Base-by-base conservation (phyloP, 1,140 invertebrate genomes). In the Lutraria rhynchaena region DNA sequence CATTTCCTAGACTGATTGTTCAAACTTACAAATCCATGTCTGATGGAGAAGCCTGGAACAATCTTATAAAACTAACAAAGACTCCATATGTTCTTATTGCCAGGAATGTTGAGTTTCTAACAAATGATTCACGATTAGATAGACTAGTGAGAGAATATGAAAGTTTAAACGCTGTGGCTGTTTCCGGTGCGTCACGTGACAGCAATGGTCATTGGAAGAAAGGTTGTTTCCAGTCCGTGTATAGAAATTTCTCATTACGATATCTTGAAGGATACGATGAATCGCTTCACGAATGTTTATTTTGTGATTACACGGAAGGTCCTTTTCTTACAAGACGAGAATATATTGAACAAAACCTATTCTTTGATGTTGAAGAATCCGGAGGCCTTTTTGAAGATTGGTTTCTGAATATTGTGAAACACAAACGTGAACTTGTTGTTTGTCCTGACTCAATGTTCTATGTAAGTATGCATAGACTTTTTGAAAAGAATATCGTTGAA, bases 381-480 rank as follows among this genome's bases (percentile, higher is more conserved):
- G 80, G 35, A 24, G 74, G 86, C 3, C 31, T 89, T 4, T 87
- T 88, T 80, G 84, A 85, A 63, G 90, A 91, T 71, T 90, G 85
- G 83, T 91, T 90, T 75, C 74, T 91, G 33, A 63, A 83, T 51
- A n/a, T 89, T 13, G 83, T 70, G 9, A 55, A 78, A 13, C 49
- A 51, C 5, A 78, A 71, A 27, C 29, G 75, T 1, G 60, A 87
- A 22, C 65, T 70, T 22, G 35, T 89, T 4, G 82, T 85, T 19
- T 91, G 90, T 61, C 87, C 90, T 0, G 89, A 90, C 81, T 81
- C 85, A 9, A 86, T 91, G 88, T 90, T 90, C 84, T 67, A 85
- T 58, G 35, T 74, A 44, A 1, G 46, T 33, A 1, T 13, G 19
- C 29, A 57, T 11, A 44, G 35, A 35, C 5, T 5, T 41, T 41